Percentiles rank a stretch among this genome's conserved stretches.
phyloP scores from a whole-genome alignment of 92 coral and sea anemone genomes.

The Parazoanthus darwini region DNA sequence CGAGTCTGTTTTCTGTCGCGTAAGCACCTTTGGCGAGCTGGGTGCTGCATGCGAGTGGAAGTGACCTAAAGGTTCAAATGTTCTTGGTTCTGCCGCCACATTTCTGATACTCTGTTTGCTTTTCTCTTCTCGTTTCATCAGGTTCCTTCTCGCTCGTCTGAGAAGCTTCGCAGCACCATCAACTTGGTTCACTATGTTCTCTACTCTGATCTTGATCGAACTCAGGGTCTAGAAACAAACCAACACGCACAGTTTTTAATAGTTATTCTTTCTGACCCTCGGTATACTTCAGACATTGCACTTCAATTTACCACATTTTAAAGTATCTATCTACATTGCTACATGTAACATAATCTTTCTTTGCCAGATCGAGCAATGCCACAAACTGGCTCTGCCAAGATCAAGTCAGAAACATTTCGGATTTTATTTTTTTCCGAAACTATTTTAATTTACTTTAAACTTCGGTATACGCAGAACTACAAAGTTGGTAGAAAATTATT shows the following conservation, averaged over 20 bases:
- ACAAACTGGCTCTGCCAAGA: neutral
- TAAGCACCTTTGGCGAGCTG: constrained; percentile 51
- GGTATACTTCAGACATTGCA: neutral
- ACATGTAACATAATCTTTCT: too few species aligned
- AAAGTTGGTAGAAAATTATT: too few species aligned
- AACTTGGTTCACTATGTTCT: constrained; percentile 75
- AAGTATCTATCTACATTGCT: too few species aligned
- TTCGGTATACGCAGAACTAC: too few species aligned
- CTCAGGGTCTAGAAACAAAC: constrained; percentile 75
- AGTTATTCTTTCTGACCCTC: neutral
- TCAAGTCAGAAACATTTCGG: too few species aligned
- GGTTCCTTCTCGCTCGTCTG: constrained; percentile 83
- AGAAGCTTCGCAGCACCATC: constrained; percentile 75
- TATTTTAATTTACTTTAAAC: too few species aligned
- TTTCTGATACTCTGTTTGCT: constrained; percentile 84
- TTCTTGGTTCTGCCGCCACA: constrained; percentile 62
- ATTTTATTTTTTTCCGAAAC: too few species aligned
- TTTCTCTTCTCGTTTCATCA: constrained; percentile 88
- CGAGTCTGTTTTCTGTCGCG: constrained; percentile 66
- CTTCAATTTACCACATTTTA: too few species aligned
- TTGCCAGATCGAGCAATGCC: neutral
- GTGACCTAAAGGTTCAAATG: constrained; percentile 52
- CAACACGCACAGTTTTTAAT: neutral
- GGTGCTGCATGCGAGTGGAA: constrained; percentile 48
- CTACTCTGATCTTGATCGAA: constrained; percentile 91